Evolutionary conservation across 2,797 vertebrate species (phyloP), one percentile per base, ranked within the genome.

Genomic region (Spea hammondii): DNA sequence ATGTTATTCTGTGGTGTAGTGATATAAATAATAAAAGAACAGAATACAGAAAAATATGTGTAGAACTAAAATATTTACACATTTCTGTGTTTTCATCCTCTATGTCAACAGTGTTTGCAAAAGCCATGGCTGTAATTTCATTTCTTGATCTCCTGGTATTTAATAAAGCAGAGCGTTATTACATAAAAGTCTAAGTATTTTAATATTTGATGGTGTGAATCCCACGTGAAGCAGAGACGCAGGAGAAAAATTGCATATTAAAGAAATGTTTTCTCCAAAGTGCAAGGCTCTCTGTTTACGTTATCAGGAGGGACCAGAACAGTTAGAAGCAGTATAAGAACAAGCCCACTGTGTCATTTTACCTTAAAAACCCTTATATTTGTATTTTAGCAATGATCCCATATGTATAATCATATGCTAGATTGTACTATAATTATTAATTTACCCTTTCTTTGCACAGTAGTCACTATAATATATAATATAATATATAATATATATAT

Each of bases 161-260:
- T 84, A 85, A 48, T 84, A 78, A 86, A 84, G 70, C 73, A 83
- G 78, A 77, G 76, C 66, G 79, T 76, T 70, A 6, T 83, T 84
- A 77, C 83, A 82, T 79, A 86, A 87, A 88, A 84, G 84, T 85
- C 84, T 85, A 83, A 80, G 78, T 85, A 86, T 88, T 88, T 80
- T 88, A 88, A 86, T 88, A 86, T 86, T 88, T 88, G 85, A 86
- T 85, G 75, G 79, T 80, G 62, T 65, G 83, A 87, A 84, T 88
- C 85, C 85, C 86, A 77, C 12, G 1, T 83, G 86, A 83, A 80
- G 81, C 70, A 75, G 62, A 66, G 82, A 80, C 79, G 83, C 76
- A 79, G 80, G 72, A 84, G 81, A 84, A 78, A 86, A 86, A 86
- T 86, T 85, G 69, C 78, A 77, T 84, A 88, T 72, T 76, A 86